phyloP scores from a whole-genome alignment of 2,113 vertebrate species.

The Rattus rattus region DNA sequence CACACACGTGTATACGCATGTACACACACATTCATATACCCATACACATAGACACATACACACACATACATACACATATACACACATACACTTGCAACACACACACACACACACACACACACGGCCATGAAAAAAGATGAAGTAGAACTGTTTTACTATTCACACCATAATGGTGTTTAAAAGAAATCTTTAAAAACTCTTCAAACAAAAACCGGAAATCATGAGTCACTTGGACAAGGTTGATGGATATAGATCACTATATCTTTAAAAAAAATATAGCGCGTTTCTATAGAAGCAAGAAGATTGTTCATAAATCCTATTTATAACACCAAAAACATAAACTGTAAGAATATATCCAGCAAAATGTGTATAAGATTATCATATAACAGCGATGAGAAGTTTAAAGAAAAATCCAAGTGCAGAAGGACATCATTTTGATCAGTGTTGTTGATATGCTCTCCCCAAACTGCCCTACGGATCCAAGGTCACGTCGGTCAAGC shows the following conservation, averaged over 20 bases:
- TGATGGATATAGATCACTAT: background rate
- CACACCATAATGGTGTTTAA: background rate
- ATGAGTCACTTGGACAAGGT: slow-evolving; percentile 16
- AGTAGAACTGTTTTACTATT: slow-evolving; percentile 42
- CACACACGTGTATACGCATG: background rate
- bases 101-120: background rate
- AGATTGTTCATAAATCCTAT: slow-evolving; percentile 10
- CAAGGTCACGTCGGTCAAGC: slow-evolving; percentile 14
- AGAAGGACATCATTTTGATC: background rate
- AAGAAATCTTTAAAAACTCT: slow-evolving; percentile 24
- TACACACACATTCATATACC: background rate
- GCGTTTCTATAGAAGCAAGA: background rate
- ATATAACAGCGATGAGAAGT: slow-evolving; percentile 20
- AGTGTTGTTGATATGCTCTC: background rate
- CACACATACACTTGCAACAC: background rate
- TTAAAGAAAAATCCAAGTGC: background rate
- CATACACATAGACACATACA: background rate
- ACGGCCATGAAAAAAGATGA: background rate
- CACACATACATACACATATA: background rate
- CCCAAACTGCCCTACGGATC: background rate
- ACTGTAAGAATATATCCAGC: background rate
- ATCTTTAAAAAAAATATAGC: slow-evolving; percentile 2
- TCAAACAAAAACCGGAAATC: slow-evolving; percentile 31
- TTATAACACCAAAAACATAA: slow-evolving; percentile 3
- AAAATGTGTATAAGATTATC: background rate